A percentile compares a stretch with the other conserved stretches of the same genome.
These are phyloP conservation scores for Atractosteus spatula DNA, from an alignment of 2,113 vertebrate genomes.

Conservation along the genomic window DNA sequence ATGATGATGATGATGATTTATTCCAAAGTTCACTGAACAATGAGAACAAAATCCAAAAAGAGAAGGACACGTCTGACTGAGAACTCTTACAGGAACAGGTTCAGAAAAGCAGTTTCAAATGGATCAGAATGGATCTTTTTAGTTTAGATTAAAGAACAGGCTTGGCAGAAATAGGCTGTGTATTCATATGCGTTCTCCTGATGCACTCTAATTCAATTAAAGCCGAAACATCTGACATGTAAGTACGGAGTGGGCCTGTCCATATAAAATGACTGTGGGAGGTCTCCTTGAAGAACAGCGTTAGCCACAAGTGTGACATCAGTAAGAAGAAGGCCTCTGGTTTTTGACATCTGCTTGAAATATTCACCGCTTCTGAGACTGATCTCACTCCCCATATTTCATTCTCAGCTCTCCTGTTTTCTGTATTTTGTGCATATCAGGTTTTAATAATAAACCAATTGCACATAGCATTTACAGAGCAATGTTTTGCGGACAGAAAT, in stretches of 20 bases:
- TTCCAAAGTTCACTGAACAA: background rate
- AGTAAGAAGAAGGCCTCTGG: conserved; percentile 23
- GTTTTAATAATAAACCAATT: conserved; percentile 55
- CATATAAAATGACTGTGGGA: conserved; percentile 2
- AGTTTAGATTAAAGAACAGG: conserved; percentile 32
- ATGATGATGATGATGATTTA: background rate
- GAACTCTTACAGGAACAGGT: too few species aligned
- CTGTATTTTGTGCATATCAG: conserved; percentile 41
- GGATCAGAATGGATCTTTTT: conserved; percentile 33
- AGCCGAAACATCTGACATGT: background rate
- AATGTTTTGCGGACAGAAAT: conserved; percentile 46
- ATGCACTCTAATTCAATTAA: background rate
- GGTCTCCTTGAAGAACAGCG: background rate
- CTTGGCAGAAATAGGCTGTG: conserved; percentile 24
- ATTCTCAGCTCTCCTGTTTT: conserved; percentile 48
- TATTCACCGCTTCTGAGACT: conserved; percentile 47
- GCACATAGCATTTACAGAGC: conserved; percentile 44
- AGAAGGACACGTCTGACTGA: background rate
- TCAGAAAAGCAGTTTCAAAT: background rate
- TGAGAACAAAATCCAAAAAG: background rate
- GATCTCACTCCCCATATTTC: conserved; percentile 30
- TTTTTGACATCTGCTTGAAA: conserved; percentile 56
- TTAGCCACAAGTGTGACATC: conserved; percentile 28
- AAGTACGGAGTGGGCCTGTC: conserved; percentile 11
- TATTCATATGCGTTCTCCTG: conserved; percentile 3